Evolutionary conservation across 2,888 invertebrate species (phyloP), one percentile per base, ranked within the genome.

Genomic region (Acanthosepion pharaonis): DNA sequence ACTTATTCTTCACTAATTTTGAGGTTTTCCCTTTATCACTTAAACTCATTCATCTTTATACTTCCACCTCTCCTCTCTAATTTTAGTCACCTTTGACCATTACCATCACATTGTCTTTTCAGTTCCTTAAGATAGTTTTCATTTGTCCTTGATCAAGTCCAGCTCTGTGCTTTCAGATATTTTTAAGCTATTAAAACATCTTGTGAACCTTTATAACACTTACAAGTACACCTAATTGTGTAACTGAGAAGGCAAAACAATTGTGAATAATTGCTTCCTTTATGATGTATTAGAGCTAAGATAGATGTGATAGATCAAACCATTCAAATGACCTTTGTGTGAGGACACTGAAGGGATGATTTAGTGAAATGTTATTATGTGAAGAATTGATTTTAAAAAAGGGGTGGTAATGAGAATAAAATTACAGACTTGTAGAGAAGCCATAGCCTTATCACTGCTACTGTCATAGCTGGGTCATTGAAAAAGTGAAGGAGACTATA

Each of bases 11-110:
- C 11, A 92, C 51, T 48, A 11, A 25, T 92, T 28, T 92, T 51
- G 9, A 48, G 48, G 25, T 94, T 8, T 59, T 42, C n/a, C 59
- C 59, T 55, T 94, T 51, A 59, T 42, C 49, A 55, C 91, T 91
- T 92, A 94, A 93, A 48, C n/a, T 49, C 93, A 94, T 92, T 55
- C 93, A 28, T 78, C n/a, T 11, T 59, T 59, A 59, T 59, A 59
- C 25, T 59, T 78, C n/a, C 78, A 78, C 33, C n/a, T 33, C n/a
- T 78, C 78, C 33, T n/a, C n/a, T 78, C 78, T 64, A 64, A 23
- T 64, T 64, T 64, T 64, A 64, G 2, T 25, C 64, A 64, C 78
- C 11, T 78, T 78, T 15, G 6, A 18, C 15, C 78, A 23, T 23
- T 23, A 33, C 78, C 78, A 78, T 78, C 78, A 33, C 11, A 33